Evolutionary conservation across 2,888 invertebrate genomes (phyloP).

Genomic region (Blomia tropicalis): DNA sequence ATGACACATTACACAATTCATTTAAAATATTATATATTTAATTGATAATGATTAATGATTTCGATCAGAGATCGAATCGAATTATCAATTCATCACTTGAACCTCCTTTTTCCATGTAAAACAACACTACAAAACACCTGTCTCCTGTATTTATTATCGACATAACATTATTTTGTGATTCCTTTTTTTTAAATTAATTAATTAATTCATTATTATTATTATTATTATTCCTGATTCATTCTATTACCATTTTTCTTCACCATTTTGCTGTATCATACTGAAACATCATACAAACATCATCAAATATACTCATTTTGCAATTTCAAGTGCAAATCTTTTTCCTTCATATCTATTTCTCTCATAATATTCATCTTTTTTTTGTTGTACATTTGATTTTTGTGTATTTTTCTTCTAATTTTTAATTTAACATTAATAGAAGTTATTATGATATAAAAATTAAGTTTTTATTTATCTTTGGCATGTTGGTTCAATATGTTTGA

Average conservation of each 20-base stretch:
- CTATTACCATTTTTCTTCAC: background rate
- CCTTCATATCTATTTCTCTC: background rate
- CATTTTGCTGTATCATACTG: slow-evolving; percentile 4
- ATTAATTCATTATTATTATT: background rate
- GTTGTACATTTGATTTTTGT: slow-evolving; percentile 12
- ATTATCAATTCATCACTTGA: too few species aligned
- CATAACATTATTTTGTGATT: too few species aligned
- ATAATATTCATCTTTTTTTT: background rate
- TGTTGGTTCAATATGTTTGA: too few species aligned
- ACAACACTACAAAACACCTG: background rate
- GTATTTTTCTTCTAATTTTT: slow-evolving; percentile 2
- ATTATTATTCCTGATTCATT: background rate
- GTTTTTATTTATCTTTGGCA: background rate
- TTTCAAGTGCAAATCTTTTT: slow-evolving; percentile 2
- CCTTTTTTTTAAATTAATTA: too few species aligned
- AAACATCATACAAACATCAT: background rate
- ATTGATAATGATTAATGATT: too few species aligned
- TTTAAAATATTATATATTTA: too few species aligned
- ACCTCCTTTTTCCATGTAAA: background rate
- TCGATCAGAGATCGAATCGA: too few species aligned
- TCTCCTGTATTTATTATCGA: background rate
- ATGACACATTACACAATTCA: too few species aligned
- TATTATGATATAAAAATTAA: background rate
- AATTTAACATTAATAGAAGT: background rate
- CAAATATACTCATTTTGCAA: background rate